These are phyloP conservation scores for Augochlorella aurata DNA, from an alignment of 2,888 invertebrate species.

Conservation along the genomic window DNA sequence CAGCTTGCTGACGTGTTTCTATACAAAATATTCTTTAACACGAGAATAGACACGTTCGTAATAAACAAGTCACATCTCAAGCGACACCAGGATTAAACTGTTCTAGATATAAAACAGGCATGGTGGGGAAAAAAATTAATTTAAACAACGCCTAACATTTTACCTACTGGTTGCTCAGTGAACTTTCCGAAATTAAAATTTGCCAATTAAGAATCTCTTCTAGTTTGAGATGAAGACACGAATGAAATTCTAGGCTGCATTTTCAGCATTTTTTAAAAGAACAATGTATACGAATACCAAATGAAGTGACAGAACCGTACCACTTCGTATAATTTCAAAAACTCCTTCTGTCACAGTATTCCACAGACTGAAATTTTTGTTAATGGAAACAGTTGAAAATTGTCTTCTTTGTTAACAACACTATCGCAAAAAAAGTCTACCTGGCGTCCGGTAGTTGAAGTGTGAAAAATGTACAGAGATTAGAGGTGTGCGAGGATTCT, in stretches of 20 bases:
- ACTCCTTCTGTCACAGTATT: too few relatives aligned
- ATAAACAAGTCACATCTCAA: constrained; percentile 7
- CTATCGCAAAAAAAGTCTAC: background rate
- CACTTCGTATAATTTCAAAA: too few relatives aligned
- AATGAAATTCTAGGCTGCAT: too few relatives aligned
- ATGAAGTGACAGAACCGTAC: too few relatives aligned
- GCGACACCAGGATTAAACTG: constrained; percentile 24
- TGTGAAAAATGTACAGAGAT: constrained; percentile 54
- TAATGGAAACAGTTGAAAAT: background rate
- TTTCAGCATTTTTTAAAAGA: too few relatives aligned
- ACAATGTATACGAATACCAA: too few relatives aligned
- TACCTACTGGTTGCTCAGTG: background rate
- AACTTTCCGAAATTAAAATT: background rate
- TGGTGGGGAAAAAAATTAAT: constrained; percentile 1
- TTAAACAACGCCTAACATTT: constrained; percentile 40
- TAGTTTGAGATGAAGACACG: background rate
- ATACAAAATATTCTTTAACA: constrained; percentile 13
- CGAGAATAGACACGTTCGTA: background rate
- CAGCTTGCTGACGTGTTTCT: background rate
- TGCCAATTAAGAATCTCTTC: background rate
- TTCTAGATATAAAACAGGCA: constrained; percentile 35
- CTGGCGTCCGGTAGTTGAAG: background rate
- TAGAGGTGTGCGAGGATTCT: background rate
- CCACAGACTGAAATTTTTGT: too few relatives aligned
- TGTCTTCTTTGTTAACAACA: background rate